A percentile compares a stretch with the other conserved stretches of the same genome.
Conservation (phyloP, 1,140 invertebrate species). For the Drosophila lini region DNA sequence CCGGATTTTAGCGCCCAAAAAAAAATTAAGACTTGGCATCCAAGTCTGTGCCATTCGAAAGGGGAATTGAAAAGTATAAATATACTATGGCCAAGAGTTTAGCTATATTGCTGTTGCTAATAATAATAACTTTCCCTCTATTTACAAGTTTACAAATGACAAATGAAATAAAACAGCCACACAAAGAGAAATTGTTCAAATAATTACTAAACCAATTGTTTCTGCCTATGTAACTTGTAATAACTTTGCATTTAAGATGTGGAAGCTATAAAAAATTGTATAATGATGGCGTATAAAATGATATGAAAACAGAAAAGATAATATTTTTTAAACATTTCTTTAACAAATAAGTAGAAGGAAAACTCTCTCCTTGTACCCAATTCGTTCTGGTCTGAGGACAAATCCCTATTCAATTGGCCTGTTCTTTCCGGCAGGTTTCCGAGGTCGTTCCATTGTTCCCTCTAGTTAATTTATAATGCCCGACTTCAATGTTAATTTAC, state of each 20-base stretch:
- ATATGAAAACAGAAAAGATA: neutral
- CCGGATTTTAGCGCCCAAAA: conserved; percentile 11
- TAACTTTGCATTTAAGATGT: too few relatives aligned
- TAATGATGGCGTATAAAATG: too few relatives aligned
- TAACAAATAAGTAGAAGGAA: neutral
- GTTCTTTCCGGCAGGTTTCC: conserved; percentile 34
- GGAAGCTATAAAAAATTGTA: too few relatives aligned
- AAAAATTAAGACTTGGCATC: conserved; percentile 46
- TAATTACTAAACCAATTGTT: neutral
- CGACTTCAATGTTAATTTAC: conserved; percentile 78
- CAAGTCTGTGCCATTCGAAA: neutral
- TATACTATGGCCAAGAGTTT: neutral
- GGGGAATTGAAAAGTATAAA: conserved; percentile 1
- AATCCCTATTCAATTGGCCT: conserved; percentile 47
- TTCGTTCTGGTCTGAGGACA: neutral
- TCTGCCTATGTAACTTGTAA: too few relatives aligned
- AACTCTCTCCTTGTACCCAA: neutral
- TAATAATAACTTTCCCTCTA: neutral
- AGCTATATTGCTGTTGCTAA: neutral
- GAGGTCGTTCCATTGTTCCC: conserved; percentile 23
- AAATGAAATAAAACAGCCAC: neutral
- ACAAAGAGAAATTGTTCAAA: neutral
- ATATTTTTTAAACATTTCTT: neutral
- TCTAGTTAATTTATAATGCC: conserved; percentile 66
- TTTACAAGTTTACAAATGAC: neutral